Percentiles rank a stretch among this genome's conserved stretches.
Evolutionary conservation across 2,797 vertebrate species (phyloP).

Genomic region (Sebastes iracundus): DNA sequence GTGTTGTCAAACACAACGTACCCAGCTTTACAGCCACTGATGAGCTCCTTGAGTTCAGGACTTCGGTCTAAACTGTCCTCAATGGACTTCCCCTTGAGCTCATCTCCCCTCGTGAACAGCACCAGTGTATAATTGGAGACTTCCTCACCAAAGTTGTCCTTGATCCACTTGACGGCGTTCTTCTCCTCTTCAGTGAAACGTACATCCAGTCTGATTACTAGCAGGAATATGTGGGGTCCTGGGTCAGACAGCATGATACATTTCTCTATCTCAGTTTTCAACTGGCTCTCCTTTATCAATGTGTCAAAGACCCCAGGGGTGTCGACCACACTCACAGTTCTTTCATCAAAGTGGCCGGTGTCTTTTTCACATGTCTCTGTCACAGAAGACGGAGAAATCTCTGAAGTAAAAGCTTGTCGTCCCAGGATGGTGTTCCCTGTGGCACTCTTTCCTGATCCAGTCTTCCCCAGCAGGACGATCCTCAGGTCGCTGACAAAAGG

Average conservation of each 20-base stretch:
- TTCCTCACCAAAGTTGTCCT: slow-evolving; percentile 51
- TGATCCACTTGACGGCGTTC: slow-evolving; percentile 36
- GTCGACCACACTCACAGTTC: slow-evolving; percentile 57
- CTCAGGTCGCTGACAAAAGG: slow-evolving; percentile 15
- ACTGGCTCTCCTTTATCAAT: not conserved
- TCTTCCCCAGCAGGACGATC: slow-evolving; percentile 72
- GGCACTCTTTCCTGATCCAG: slow-evolving; percentile 70
- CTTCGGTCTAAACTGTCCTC: not conserved
- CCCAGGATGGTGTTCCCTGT: slow-evolving; percentile 70
- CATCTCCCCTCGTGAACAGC: slow-evolving; percentile 55
- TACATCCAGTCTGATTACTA: slow-evolving; percentile 44
- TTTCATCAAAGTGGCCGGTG: not conserved
- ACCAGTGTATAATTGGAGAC: slow-evolving; percentile 45
- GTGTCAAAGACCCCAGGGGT: slow-evolving; percentile 71
- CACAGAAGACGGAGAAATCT: slow-evolving; percentile 32
- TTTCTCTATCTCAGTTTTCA: slow-evolving; percentile 50
- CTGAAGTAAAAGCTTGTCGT: not conserved
- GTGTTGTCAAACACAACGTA: slow-evolving; percentile 60
- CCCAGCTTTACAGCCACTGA: not conserved
- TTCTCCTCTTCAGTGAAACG: slow-evolving; percentile 55
- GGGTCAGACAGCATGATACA: slow-evolving; percentile 54
- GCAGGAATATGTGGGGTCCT: slow-evolving; percentile 64
- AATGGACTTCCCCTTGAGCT: not conserved
- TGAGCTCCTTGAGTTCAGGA: not conserved
- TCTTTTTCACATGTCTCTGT: slow-evolving; percentile 26